Conservation (phyloP, 2,797 vertebrate species). For the Halcyon chelicuti region DNA sequence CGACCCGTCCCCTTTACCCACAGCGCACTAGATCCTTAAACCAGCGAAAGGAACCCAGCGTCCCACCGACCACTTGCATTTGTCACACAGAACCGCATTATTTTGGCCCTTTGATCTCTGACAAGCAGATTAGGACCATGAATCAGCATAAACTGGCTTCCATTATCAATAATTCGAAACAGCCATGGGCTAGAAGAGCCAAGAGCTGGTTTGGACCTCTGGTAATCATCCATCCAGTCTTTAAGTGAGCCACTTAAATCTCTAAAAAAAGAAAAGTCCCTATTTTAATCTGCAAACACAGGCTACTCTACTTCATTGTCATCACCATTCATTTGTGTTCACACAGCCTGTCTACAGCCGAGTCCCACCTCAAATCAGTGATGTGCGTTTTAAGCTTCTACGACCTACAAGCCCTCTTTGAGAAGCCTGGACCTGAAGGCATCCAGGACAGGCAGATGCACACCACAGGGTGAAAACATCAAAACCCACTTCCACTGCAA, state of each 20-base stretch:
- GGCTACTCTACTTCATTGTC: not conserved
- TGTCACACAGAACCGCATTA: rapidly evolving
- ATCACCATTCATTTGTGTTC: rapidly evolving
- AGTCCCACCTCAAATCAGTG: not conserved
- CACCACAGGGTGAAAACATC: not conserved
- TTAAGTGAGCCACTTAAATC: not conserved
- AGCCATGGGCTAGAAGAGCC: not conserved
- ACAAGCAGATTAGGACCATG: not conserved
- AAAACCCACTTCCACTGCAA: not conserved
- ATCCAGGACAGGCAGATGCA: not conserved
- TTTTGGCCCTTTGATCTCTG: not conserved
- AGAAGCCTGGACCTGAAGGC: not conserved
- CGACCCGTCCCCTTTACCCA: not conserved
- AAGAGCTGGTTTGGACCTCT: not conserved
- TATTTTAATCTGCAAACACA: rapidly evolving
- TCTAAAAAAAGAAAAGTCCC: not conserved
- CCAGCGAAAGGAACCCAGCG: not conserved
- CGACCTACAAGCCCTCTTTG: not conserved
- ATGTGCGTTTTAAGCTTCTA: not conserved
- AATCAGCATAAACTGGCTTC: not conserved
- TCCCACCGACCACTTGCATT: rapidly evolving
- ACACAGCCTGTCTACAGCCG: not conserved
- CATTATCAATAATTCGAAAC: not conserved
- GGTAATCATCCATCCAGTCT: not conserved
- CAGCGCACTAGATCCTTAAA: not conserved